A percentile compares a stretch with the other conserved stretches of the same genome.
These are phyloP conservation scores for Zaprionus ghesquierei DNA, from an alignment of 1,140 invertebrate species.

Conservation along the genomic window DNA sequence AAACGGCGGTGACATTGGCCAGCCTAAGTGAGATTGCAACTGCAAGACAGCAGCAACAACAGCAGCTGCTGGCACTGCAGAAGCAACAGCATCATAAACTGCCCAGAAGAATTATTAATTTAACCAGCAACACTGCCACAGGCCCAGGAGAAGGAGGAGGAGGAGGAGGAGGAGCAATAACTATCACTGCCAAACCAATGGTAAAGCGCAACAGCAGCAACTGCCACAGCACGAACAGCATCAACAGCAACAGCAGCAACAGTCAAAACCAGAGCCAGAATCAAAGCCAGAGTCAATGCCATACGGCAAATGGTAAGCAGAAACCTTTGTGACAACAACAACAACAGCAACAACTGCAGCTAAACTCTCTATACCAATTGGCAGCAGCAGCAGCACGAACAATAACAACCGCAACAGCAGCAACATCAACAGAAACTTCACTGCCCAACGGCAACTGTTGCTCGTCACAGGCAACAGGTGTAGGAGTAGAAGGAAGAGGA, in stretches of 20 bases:
- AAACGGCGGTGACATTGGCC: constrained; percentile 77
- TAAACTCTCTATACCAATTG: constrained; percentile 35
- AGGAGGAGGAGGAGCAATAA: constrained; percentile 36
- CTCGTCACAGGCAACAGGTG: constrained; percentile 7
- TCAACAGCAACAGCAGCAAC: constrained; percentile 17
- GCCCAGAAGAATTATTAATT: constrained; percentile 65
- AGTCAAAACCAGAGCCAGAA: constrained; percentile 16
- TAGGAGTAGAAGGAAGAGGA: neutral
- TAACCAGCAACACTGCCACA: constrained; percentile 55
- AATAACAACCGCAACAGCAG: constrained; percentile 14
- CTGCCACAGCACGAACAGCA: constrained; percentile 31
- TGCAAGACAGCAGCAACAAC: constrained; percentile 66
- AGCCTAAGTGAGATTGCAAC: constrained; percentile 75
- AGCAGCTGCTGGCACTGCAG: constrained; percentile 48
- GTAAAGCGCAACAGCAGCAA: constrained; percentile 18
- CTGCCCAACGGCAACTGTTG: constrained; percentile 61
- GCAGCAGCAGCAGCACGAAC: constrained; percentile 32
- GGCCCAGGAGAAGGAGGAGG: constrained; percentile 28
- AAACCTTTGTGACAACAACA: constrained; percentile 53
- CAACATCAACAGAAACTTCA: constrained; percentile 36
- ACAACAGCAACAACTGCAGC: constrained; percentile 14
- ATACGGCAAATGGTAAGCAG: constrained; percentile 67
- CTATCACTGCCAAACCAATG: constrained; percentile 38
- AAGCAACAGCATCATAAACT: constrained; percentile 59
- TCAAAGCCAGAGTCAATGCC: constrained; percentile 26